Conservation (phyloP, 2,113 vertebrate species). For the Lasiurus borealis region DNA sequence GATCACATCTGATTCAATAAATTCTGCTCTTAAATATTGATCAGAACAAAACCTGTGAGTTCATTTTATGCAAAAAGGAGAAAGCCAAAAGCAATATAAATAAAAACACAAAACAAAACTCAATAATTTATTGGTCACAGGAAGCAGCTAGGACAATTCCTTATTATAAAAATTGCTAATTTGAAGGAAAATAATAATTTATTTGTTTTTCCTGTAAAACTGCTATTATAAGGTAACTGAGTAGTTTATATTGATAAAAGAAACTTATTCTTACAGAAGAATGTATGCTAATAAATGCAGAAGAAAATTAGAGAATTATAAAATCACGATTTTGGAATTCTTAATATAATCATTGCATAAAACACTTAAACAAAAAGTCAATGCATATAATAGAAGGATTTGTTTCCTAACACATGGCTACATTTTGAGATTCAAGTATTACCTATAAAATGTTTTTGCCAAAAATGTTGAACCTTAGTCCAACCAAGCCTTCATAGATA, state of each 20-base stretch:
- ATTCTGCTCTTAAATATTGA: not conserved
- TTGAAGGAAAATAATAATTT: not conserved
- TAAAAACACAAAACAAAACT: not conserved
- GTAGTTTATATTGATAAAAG: not conserved
- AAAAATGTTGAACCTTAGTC: not conserved
- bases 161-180: not conserved
- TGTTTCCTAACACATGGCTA: not conserved
- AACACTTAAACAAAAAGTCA: not conserved
- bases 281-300: not conserved
- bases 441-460: not conserved
- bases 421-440: not conserved
- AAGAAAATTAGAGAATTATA: constrained; percentile 1
- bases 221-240: not conserved
- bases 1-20: not conserved
- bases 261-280: not conserved
- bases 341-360: not conserved
- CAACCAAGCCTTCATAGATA: not conserved
- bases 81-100: constrained; percentile 31
- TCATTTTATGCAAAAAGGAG: not conserved
- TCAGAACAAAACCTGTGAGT: not conserved
- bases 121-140: not conserved
- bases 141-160: not conserved
- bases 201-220: not conserved
- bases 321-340: not conserved
- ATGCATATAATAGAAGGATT: not conserved